Conservation (phyloP, 2,797 vertebrate genomes). For the Premnoplex brunnescens region DNA sequence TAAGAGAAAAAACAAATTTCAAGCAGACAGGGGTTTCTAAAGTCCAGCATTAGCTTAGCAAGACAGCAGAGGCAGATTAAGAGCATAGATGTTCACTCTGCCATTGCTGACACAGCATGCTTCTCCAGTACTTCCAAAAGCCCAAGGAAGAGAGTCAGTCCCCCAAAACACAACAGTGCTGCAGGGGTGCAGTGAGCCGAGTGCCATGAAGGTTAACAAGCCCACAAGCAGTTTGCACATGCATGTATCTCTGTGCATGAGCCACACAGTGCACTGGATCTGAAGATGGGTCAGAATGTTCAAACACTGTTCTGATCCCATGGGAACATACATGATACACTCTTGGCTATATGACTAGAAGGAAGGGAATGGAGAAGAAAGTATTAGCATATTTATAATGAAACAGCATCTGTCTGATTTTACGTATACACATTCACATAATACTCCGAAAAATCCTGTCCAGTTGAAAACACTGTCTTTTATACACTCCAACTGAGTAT, state of each 20-base stretch:
- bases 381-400: not conserved
- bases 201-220: fast-evolving
- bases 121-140: not conserved
- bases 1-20: not conserved
- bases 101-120: not conserved
- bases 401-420: not conserved
- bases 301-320: not conserved
- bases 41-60: not conserved
- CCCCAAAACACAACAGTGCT: not conserved
- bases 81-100: not conserved
- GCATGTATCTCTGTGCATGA: not conserved
- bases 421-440: fast-evolving
- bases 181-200: fast-evolving
- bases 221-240: fast-evolving
- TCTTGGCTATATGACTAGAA: not conserved
- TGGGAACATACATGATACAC: fast-evolving
- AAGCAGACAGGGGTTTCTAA: not conserved
- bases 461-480: not conserved
- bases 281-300: not conserved
- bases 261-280: not conserved
- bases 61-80: not conserved
- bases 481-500: not conserved
- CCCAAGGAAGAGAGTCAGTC: not conserved
- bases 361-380: not conserved
- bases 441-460: not conserved